phyloP scores from a whole-genome alignment of 2,888 invertebrate genomes.

The Caenorhabditis doughertyi region DNA sequence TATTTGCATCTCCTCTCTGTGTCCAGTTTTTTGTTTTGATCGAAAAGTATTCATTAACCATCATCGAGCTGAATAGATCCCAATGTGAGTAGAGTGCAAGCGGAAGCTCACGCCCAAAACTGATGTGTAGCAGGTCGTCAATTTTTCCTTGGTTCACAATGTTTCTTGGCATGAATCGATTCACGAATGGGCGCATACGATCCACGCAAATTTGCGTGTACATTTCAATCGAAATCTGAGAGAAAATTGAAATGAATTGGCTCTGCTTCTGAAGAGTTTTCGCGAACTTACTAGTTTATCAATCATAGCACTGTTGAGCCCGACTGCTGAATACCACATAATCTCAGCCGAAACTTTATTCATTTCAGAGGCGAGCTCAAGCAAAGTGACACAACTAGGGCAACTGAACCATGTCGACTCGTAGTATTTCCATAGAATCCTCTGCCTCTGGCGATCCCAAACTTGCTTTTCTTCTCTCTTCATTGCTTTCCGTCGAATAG shows the following conservation, averaged over 20 bases:
- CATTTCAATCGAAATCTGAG: slow-evolving; percentile 73
- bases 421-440: slow-evolving; percentile 79
- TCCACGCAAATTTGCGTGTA: slow-evolving; percentile 76
- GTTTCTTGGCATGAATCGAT: slow-evolving; percentile 65
- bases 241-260: neutral
- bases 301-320: slow-evolving; percentile 73
- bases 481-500: slow-evolving; percentile 61
- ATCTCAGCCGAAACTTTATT: slow-evolving; percentile 74
- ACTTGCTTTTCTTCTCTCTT: slow-evolving; percentile 65
- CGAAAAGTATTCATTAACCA: slow-evolving; percentile 75
- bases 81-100: slow-evolving; percentile 79
- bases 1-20: slow-evolving; percentile 76
- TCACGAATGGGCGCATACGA: slow-evolving; percentile 74
- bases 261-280: neutral
- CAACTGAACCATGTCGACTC: slow-evolving; percentile 74
- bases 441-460: slow-evolving; percentile 73
- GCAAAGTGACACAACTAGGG: slow-evolving; percentile 72
- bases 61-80: slow-evolving; percentile 77
- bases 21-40: slow-evolving; percentile 79
- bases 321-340: slow-evolving; percentile 79
- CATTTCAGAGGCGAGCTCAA: slow-evolving; percentile 75
- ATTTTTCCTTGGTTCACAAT: slow-evolving; percentile 71
- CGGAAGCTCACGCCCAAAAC: slow-evolving; percentile 77
- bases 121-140: slow-evolving; percentile 75
- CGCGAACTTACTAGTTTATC: slow-evolving; percentile 68